These are phyloP conservation scores for Norana najaformis DNA, from an alignment of 2,888 invertebrate species.

Conservation along the genomic window DNA sequence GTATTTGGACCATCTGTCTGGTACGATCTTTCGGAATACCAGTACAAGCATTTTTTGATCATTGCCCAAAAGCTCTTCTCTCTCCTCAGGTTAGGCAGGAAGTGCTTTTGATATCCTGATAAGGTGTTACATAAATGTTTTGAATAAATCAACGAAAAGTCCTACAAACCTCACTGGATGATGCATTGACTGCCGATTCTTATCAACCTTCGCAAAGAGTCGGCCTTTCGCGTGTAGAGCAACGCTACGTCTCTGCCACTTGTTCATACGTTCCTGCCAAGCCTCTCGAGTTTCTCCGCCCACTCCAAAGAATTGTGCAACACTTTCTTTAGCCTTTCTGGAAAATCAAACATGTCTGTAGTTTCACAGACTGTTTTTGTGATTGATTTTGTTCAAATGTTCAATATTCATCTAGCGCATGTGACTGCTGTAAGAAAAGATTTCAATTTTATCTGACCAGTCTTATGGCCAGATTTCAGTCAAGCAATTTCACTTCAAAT, in stretches of 20 bases:
- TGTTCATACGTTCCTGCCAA: not conserved
- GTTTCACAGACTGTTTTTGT: not conserved
- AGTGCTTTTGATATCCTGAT: not conserved
- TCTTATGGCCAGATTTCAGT: not conserved
- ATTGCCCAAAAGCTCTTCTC: not conserved
- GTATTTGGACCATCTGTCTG: too few relatives aligned
- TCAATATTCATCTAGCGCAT: not conserved
- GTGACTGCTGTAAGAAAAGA: not conserved
- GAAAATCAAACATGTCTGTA: not conserved
- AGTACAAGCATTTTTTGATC: not conserved
- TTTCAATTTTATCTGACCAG: not conserved
- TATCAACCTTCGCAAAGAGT: not conserved
- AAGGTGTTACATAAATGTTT: not conserved
- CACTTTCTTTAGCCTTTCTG: not conserved
- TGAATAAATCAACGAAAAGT: not conserved
- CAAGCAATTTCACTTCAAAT: not conserved
- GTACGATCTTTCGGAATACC: too few relatives aligned
- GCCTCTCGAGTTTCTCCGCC: not conserved
- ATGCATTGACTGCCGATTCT: not conserved
- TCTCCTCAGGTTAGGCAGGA: too few relatives aligned
- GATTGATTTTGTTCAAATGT: not conserved
- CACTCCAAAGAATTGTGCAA: not conserved
- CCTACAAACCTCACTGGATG: slow-evolving; percentile 7
- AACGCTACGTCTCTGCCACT: not conserved
- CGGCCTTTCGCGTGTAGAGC: not conserved